A percentile compares a stretch with the other conserved stretches of the same genome.
These are phyloP conservation scores for Hipposideros larvatus DNA, from an alignment of 2,797 vertebrate species.

Conservation along the genomic window DNA sequence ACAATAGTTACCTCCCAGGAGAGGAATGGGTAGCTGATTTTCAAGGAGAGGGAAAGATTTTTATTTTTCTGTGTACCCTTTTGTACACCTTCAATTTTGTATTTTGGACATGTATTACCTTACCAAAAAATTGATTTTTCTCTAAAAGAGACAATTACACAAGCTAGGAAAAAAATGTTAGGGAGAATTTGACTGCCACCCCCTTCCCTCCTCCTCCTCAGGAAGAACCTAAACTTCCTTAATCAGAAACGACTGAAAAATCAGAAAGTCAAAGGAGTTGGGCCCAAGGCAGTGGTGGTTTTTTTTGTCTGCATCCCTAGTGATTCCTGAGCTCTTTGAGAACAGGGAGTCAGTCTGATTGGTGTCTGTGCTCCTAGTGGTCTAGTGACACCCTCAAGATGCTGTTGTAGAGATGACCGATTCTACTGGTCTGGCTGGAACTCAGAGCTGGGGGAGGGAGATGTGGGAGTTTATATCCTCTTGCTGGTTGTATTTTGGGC, in stretches of 20 bases:
- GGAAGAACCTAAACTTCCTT: not conserved
- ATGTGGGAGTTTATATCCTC: not conserved
- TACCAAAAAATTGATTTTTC: not conserved
- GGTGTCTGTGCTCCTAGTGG: not conserved
- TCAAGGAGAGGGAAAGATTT: not conserved
- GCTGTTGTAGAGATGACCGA: not conserved
- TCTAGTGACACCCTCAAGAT: not conserved
- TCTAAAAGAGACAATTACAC: slow-evolving; percentile 28
- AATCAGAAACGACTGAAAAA: not conserved
- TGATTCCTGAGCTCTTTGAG: not conserved
- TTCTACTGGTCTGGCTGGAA: not conserved
- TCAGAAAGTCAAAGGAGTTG: not conserved
- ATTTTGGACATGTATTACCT: not conserved
- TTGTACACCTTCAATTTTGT: slow-evolving; percentile 16
- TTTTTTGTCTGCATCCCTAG: not conserved
- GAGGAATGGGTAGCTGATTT: not conserved
- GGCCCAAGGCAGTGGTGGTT: not conserved
- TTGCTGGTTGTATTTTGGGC: not conserved
- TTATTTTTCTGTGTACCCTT: not conserved
- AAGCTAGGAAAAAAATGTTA: not conserved
- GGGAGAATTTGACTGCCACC: not conserved
- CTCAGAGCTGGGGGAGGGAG: not conserved
- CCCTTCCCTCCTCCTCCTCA: not conserved
- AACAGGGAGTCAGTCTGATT: not conserved
- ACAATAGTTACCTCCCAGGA: not conserved